A percentile compares a stretch with the other conserved stretches of the same genome.
Conservation (phyloP, 1,140 invertebrate genomes). For the Anastrepha ludens region DNA sequence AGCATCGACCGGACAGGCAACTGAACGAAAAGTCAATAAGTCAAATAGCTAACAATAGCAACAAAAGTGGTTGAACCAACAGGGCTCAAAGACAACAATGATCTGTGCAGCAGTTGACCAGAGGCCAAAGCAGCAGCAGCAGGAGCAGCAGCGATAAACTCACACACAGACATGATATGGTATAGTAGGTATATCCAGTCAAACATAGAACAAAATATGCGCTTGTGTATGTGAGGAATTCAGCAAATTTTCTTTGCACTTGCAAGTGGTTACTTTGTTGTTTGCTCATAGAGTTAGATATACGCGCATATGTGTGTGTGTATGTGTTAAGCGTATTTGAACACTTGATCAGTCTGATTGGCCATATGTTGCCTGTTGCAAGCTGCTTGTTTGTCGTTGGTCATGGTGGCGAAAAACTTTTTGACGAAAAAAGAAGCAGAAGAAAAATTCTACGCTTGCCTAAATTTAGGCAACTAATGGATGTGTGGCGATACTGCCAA, state of each 20-base stretch:
- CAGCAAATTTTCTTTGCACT: background rate
- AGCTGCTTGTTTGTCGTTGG: background rate
- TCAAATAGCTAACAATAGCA: slow-evolving; percentile 39
- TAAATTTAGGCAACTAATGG: slow-evolving; percentile 19
- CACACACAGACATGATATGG: background rate
- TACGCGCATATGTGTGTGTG: background rate
- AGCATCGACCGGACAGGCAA: background rate
- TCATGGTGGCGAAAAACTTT: background rate
- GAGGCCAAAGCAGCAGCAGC: background rate
- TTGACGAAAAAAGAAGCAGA: background rate
- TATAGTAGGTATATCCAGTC: no score
- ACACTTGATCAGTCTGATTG: slow-evolving; percentile 47
- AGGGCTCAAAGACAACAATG: background rate
- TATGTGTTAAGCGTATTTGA: slow-evolving; percentile 18
- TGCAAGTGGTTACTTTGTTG: background rate
- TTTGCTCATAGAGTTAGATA: background rate
- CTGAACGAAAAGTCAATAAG: slow-evolving; percentile 47
- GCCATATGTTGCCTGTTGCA: slow-evolving; percentile 45
- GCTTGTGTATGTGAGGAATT: background rate
- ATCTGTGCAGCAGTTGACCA: slow-evolving; percentile 19
- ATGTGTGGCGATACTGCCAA: background rate
- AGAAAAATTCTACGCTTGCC: background rate
- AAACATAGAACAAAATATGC: no score
- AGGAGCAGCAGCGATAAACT: background rate
- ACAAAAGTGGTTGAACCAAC: slow-evolving; percentile 36